A percentile compares a stretch with the other conserved stretches of the same genome.
These are phyloP conservation scores for Zapornia atra DNA, from an alignment of 2,113 vertebrate genomes.

Conservation along the genomic window DNA sequence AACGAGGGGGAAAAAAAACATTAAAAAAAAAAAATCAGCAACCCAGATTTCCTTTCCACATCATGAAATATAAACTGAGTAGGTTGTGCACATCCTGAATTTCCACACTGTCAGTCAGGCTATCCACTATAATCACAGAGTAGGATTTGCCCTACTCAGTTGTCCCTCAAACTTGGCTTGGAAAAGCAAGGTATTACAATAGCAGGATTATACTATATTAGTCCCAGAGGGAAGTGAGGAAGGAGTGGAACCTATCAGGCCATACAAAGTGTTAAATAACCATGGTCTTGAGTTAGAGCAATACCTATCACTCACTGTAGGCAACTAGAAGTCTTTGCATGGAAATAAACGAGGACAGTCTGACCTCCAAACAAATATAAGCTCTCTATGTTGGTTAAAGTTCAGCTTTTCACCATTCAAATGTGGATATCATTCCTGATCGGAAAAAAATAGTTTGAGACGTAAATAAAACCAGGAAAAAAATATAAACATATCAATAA, in stretches of 20 bases:
- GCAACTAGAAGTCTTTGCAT: neutral
- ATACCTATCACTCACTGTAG: neutral
- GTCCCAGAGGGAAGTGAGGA: neutral
- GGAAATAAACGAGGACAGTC: neutral
- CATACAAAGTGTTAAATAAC: neutral
- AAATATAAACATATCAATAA: neutral
- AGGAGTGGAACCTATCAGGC: neutral
- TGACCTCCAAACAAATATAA: neutral
- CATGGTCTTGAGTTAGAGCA: fast-evolving
- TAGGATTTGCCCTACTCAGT: conserved; percentile 44
- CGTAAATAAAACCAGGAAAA: neutral
- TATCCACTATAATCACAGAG: neutral
- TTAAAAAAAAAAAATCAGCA: neutral
- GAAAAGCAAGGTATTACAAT: neutral
- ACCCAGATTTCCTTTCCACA: conserved; percentile 52
- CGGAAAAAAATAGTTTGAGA: neutral
- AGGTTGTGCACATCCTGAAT: conserved; percentile 1
- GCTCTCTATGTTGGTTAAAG: neutral
- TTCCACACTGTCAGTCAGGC: conserved; percentile 11
- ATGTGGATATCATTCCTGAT: neutral
- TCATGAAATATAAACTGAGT: conserved; percentile 44
- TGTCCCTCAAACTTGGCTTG: neutral
- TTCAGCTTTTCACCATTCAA: neutral
- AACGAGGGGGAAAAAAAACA: conserved; percentile 26
- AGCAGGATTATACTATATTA: neutral